Evolutionary conservation across 2,888 invertebrate species (phyloP).

Genomic region (Anthoptus insignis): DNA sequence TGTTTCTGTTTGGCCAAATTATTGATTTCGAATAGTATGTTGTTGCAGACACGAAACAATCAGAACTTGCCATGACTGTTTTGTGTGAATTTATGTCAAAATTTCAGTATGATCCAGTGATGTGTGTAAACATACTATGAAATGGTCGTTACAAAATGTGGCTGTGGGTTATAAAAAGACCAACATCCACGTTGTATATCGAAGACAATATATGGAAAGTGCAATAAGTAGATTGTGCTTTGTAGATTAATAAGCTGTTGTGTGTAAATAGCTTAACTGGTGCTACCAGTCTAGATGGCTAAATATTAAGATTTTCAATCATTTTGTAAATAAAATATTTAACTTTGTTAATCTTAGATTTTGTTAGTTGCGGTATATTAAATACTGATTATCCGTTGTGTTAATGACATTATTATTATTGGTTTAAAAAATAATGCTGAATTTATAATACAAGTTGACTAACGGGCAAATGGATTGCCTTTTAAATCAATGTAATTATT

Average conservation of each 20-base stretch:
- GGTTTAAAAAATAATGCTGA: no score
- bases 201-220: conserved; percentile 64
- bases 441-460: no score
- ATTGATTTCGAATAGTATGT: conserved; percentile 25
- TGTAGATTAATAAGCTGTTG: conserved; percentile 50
- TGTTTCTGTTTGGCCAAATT: conserved; percentile 31
- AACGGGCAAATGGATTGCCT: not conserved
- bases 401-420: not conserved
- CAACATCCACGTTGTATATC: conserved; percentile 42
- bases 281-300: conserved; percentile 45
- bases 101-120: conserved; percentile 1
- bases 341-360: conserved; percentile 14
- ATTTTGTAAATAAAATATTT: conserved; percentile 14
- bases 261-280: conserved; percentile 49
- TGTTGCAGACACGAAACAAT: conserved; percentile 16
- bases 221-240: conserved; percentile 64
- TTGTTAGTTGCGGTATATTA: not conserved
- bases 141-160: not conserved
- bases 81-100: not conserved
- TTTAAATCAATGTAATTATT: no score
- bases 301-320: conserved; percentile 31
- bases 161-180: not conserved
- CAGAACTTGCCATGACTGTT: conserved; percentile 2
- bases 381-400: not conserved
- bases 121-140: not conserved